Conservation (phyloP, 2,888 invertebrate species). For the Bembecia ichneumoniformis region DNA sequence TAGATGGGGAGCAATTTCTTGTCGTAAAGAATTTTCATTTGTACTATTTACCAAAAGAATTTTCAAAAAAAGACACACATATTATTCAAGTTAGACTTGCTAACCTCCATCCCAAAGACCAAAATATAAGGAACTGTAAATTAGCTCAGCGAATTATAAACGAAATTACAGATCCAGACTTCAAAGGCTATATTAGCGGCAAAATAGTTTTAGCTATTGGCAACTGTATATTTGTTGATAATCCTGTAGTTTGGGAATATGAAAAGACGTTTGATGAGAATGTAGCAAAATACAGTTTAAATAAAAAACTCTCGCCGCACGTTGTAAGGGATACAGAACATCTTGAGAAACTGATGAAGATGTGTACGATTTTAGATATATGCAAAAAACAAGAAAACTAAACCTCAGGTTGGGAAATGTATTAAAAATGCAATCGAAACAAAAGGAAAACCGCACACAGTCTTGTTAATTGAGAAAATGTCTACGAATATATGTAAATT, state of each 20-base stretch:
- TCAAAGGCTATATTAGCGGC: slow-evolving; percentile 49
- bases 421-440: background rate
- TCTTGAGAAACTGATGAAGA: slow-evolving; percentile 50
- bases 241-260: slow-evolving; percentile 71
- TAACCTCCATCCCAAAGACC: slow-evolving; percentile 48
- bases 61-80: slow-evolving; percentile 56
- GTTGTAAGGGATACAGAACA: slow-evolving; percentile 57
- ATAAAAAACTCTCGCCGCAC: slow-evolving; percentile 55
- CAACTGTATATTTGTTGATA: slow-evolving; percentile 76
- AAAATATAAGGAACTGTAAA: slow-evolving; percentile 48
- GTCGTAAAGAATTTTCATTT: slow-evolving; percentile 47
- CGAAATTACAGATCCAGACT: slow-evolving; percentile 30
- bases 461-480: background rate
- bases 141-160: slow-evolving; percentile 35
- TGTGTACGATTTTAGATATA: slow-evolving; percentile 43
- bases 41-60: slow-evolving; percentile 63
- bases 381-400: slow-evolving; percentile 8
- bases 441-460: background rate
- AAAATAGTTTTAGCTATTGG: slow-evolving; percentile 72
- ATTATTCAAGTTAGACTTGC: slow-evolving; percentile 45
- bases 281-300: slow-evolving; percentile 69
- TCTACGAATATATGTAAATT: background rate
- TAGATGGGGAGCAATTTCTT: slow-evolving; percentile 73
- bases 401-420: background rate
- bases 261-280: slow-evolving; percentile 52